Evolutionary conservation across 2,888 invertebrate genomes (phyloP).

Genomic region (Scaptomyza tumidula): DNA sequence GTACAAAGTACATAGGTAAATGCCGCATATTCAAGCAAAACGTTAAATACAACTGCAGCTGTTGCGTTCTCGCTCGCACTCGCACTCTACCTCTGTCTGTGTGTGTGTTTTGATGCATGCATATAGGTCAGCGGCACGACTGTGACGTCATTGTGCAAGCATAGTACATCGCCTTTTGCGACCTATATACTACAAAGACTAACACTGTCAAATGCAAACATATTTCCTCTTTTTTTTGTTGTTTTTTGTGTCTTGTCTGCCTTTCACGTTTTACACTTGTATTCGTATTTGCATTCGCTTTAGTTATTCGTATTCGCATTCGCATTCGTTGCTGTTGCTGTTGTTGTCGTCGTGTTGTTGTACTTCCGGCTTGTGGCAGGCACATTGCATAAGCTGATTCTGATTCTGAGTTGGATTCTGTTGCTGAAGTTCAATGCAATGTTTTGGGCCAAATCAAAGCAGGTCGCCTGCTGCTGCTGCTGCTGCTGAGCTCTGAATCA

Average conservation of each 20-base stretch:
- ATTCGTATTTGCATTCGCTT: conserved; percentile 16
- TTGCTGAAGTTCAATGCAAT: conserved; percentile 69
- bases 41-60: conserved; percentile 35
- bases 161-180: conserved; percentile 51
- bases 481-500: conserved; percentile 32
- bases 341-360: conserved; percentile 19
- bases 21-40: conserved; percentile 25
- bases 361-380: conserved; percentile 41
- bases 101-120: conserved; percentile 24
- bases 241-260: not conserved
- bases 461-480: conserved; percentile 30
- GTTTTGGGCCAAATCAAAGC: conserved; percentile 55
- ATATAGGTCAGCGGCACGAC: conserved; percentile 73
- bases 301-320: conserved; percentile 6
- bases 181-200: conserved; percentile 58
- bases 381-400: conserved; percentile 58
- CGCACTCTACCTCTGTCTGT: not conserved
- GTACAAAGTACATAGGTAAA: conserved; percentile 29
- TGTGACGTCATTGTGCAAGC: conserved; percentile 69
- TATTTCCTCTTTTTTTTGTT: not conserved
- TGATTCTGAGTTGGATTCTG: not conserved
- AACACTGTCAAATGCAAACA: conserved; percentile 15
- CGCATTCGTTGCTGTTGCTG: conserved; percentile 12
- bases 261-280: conserved; percentile 11
- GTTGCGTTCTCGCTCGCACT: conserved; percentile 24